Evolutionary conservation across 2,113 vertebrate genomes (phyloP), one percentile per base, ranked within the genome.

Genomic region (Scartelaos histophorus): DNA sequence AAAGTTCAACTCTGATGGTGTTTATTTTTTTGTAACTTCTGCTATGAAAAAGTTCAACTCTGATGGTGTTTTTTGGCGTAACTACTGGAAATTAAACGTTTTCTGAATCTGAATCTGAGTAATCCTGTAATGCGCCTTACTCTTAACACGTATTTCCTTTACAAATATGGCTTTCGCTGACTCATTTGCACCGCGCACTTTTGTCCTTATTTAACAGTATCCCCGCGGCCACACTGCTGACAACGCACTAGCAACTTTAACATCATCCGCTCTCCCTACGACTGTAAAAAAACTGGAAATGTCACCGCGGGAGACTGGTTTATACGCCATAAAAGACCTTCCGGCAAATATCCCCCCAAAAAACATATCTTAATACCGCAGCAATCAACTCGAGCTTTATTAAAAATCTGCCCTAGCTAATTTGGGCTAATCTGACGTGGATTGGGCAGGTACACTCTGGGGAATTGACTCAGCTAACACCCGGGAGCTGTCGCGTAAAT

Each of bases 351-450:
- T 67, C 66, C 84, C 38, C 29, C 29, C 29, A 29, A 21, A 54
- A 81, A 86, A 79, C 64, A 89, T 79, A 87, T 88, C 85, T 90
- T 85, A 78, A 64, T 71, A 66, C 79, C 46, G 86, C 85, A 79
- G 80, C 88, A 76, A 85, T 92, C 89, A 89, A 88, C 80, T 54
- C 67, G 77, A 66, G 38, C 84, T 79, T 88, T 90, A 91, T 91
- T 86, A 90, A 86, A 46, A 84, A 80, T 71, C 80, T 71, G 80
- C 77, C 83, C 84, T 58, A 76, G 82, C 83, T 92, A 90, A 90
- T 91, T 92, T 90, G 47, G 51, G 56, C 85, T 92, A 90, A 91
- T 92, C 92, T 87, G 80, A 70, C 82, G 83, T 84, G 89, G 89
- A 91, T 90, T 83, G 90, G 76, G 65, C 74, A 66, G 67, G 82